phyloP scores from a whole-genome alignment of 2,888 invertebrate species.

The Acleris sparsana region DNA sequence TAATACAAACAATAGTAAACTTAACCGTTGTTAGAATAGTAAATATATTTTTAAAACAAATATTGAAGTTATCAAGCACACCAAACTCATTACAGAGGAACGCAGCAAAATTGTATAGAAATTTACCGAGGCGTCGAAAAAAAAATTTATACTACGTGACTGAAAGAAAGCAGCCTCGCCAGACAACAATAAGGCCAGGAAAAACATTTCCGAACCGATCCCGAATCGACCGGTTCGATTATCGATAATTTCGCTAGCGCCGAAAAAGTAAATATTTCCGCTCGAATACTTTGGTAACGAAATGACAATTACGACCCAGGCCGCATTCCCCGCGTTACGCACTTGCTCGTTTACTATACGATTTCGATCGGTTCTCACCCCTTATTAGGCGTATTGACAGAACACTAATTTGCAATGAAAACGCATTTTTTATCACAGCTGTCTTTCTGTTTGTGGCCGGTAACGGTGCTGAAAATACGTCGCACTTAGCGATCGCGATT shows the following conservation, averaged over 20 bases:
- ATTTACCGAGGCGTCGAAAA: too few relatives aligned
- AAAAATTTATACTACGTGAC: background rate
- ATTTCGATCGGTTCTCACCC: conserved; percentile 29
- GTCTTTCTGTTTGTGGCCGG: too few relatives aligned
- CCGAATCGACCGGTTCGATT: conserved; percentile 72
- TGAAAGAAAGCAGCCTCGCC: background rate
- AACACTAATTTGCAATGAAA: conserved; percentile 17
- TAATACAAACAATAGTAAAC: too few relatives aligned
- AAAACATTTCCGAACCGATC: conserved; percentile 57
- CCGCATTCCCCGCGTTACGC: conserved; percentile 63
- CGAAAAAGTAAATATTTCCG: conserved; percentile 63
- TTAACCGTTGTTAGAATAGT: too few relatives aligned
- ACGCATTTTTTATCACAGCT: background rate
- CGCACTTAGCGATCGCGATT: too few relatives aligned
- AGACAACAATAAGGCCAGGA: conserved; percentile 38
- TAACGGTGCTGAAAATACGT: too few relatives aligned
- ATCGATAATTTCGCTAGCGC: conserved; percentile 68
- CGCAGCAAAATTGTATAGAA: too few relatives aligned
- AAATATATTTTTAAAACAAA: too few relatives aligned
- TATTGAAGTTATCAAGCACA: too few relatives aligned
- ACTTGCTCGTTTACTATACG: conserved; percentile 43
- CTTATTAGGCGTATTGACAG: conserved; percentile 14
- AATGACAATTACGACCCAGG: conserved; percentile 76
- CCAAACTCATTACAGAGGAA: too few relatives aligned
- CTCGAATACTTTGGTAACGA: conserved; percentile 79